Conservation (phyloP, 2,113 vertebrate species). For the Callopanchax toddi region DNA sequence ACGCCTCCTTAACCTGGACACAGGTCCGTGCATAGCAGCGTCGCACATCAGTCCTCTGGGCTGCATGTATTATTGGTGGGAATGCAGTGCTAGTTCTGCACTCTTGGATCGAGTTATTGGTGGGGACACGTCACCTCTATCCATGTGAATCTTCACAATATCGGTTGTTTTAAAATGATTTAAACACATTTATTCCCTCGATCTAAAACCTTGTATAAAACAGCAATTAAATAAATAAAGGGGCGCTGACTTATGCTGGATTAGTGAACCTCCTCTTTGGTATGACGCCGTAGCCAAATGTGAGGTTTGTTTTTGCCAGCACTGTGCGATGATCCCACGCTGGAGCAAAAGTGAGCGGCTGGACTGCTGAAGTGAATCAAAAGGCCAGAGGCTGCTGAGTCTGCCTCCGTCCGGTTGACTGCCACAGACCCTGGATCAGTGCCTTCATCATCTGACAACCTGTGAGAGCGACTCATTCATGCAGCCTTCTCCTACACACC, state of each 20-base stretch:
- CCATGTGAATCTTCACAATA: too few relatives aligned
- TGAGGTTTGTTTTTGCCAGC: slow-evolving; percentile 32
- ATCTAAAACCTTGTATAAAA: too few relatives aligned
- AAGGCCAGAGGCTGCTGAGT: slow-evolving; percentile 41
- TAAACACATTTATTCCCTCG: too few relatives aligned
- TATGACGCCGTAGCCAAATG: slow-evolving; percentile 20
- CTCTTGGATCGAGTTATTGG: too few relatives aligned
- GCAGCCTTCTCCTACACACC: slow-evolving; percentile 45
- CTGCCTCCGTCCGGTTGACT: slow-evolving; percentile 23
- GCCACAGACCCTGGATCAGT: slow-evolving; percentile 40
- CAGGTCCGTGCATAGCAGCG: too few relatives aligned
- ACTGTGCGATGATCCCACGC: slow-evolving; percentile 21
- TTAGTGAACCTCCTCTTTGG: slow-evolving; percentile 33
- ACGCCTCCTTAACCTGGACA: too few relatives aligned
- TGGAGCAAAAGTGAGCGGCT: slow-evolving; percentile 19
- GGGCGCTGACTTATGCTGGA: not conserved
- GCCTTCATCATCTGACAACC: slow-evolving; percentile 51
- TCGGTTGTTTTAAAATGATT: too few relatives aligned
- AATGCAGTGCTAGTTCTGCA: too few relatives aligned
- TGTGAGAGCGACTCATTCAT: slow-evolving; percentile 50
- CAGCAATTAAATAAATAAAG: too few relatives aligned
- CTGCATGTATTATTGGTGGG: too few relatives aligned
- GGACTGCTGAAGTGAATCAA: slow-evolving; percentile 21
- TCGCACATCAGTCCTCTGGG: too few relatives aligned
- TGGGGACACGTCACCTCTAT: too few relatives aligned